phyloP scores from a whole-genome alignment of 2,888 invertebrate genomes.

The Apantesis nais region DNA sequence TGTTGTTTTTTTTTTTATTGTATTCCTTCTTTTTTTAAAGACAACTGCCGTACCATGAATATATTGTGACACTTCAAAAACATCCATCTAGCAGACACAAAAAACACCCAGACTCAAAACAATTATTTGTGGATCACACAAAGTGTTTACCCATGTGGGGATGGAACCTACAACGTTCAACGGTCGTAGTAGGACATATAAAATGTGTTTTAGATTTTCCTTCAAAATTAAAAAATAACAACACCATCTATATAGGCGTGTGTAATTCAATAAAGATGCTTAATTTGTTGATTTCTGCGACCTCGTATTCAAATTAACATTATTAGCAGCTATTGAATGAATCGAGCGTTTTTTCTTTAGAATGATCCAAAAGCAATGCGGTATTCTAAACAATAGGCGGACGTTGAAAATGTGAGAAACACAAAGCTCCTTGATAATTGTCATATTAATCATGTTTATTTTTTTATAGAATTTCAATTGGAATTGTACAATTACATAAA shows the following conservation, averaged over 20 bases:
- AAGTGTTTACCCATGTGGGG: too few species aligned
- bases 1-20: not conserved
- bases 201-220: not conserved
- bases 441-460: constrained; percentile 55
- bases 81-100: too few species aligned
- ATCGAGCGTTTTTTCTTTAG: constrained; percentile 52
- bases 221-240: not conserved
- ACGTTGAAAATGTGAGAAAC: constrained; percentile 72
- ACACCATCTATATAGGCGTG: not conserved
- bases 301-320: constrained; percentile 63
- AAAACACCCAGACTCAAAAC: too few species aligned
- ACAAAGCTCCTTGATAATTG: constrained; percentile 54
- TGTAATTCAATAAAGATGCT: constrained; percentile 29
- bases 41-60: not conserved
- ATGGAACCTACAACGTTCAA: not conserved
- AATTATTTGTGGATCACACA: too few species aligned
- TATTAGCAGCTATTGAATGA: constrained; percentile 55
- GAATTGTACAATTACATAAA: constrained; percentile 46
- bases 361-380: constrained; percentile 48
- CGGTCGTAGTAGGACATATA: not conserved
- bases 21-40: not conserved
- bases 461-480: constrained; percentile 47
- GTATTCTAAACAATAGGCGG: constrained; percentile 70
- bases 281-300: constrained; percentile 53
- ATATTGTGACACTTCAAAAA: too few species aligned